Evolutionary conservation across 2,113 vertebrate species (phyloP).

Genomic region (Lasiurus cinereus): DNA sequence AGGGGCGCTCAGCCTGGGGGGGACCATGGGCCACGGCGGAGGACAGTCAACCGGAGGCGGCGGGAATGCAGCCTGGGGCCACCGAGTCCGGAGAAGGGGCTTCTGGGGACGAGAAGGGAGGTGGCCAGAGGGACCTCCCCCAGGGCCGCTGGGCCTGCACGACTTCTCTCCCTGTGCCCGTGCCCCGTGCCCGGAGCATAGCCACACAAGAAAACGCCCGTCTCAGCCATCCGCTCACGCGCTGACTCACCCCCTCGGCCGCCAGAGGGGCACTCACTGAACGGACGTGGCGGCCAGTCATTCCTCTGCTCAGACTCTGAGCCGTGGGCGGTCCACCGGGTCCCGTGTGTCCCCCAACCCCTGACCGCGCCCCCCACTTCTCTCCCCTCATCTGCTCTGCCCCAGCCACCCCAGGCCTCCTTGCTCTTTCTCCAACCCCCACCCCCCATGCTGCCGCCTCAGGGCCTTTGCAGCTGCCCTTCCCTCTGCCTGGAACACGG

Average conservation of each 20-base stretch:
- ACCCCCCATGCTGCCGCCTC: accelerated
- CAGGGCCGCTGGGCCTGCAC: accelerated
- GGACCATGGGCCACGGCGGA: background rate
- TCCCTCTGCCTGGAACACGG: background rate
- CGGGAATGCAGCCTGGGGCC: background rate
- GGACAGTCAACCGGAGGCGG: background rate
- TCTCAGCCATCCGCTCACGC: background rate
- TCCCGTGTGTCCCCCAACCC: accelerated
- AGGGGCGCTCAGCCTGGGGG: background rate
- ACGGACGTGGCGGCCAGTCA: background rate
- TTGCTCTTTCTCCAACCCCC: background rate
- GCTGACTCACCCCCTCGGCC: accelerated
- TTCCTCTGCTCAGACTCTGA: background rate
- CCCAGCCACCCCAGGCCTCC: background rate
- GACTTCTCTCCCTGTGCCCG: background rate
- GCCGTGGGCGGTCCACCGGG: background rate
- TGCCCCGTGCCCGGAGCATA: background rate
- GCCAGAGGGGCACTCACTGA: background rate
- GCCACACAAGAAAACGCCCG: accelerated
- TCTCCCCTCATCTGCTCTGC: background rate
- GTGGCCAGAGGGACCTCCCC: accelerated
- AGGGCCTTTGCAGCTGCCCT: background rate
- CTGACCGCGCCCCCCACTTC: accelerated
- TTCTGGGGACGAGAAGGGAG: background rate
- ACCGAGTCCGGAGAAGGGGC: background rate